A percentile compares a stretch with the other conserved stretches of the same genome.
phyloP scores from a whole-genome alignment of 53 echinoderm and acorn worm genomes.

The Holothuria scabra region DNA sequence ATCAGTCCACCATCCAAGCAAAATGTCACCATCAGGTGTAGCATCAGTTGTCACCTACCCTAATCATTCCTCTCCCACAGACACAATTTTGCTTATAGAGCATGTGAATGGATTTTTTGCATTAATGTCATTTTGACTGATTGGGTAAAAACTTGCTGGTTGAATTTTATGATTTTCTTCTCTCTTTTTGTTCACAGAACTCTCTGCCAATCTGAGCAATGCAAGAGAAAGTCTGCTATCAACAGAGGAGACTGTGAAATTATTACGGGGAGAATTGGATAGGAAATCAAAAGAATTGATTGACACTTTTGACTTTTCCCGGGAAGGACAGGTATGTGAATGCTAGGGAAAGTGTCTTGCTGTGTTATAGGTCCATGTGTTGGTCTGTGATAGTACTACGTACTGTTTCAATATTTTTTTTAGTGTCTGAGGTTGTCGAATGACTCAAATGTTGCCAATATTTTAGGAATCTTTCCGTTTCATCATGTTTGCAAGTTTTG shows the following conservation, averaged over 20 bases:
- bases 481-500: no score
- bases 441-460: no score
- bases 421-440: not conserved
- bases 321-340: conserved; percentile 80
- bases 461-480: no score
- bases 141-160: no score
- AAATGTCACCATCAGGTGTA: no score
- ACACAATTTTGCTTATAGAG: no score
- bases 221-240: conserved; percentile 56
- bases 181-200: conserved; percentile 43
- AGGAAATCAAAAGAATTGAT: conserved; percentile 79
- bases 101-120: no score
- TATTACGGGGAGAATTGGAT: conserved; percentile 70
- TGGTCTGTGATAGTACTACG: not conserved
- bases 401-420: not conserved
- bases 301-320: conserved; percentile 71
- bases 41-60: no score
- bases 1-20: no score
- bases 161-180: no score
- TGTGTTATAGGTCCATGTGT: not conserved
- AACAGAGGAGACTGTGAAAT: conserved; percentile 64
- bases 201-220: conserved; percentile 47
- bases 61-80: no score
- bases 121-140: no score
- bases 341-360: not conserved